These are phyloP conservation scores for Halichoerus grypus DNA, from an alignment of 2,113 vertebrate species.

Conservation along the genomic window DNA sequence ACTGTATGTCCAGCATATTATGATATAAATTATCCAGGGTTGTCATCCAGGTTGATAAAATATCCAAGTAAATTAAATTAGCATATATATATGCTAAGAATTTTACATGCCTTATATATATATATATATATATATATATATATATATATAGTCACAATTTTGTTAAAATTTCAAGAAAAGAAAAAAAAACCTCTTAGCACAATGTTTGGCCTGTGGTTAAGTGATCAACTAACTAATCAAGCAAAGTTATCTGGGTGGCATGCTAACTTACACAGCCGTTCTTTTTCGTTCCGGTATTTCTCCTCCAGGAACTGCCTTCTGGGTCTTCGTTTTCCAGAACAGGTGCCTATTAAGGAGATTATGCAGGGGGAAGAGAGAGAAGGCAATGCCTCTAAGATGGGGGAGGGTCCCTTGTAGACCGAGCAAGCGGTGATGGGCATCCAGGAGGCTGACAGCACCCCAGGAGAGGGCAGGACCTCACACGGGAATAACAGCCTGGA, in stretches of 20 bases:
- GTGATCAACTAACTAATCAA: background rate
- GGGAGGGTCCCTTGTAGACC: background rate
- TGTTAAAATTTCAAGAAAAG: background rate
- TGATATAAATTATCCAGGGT: background rate
- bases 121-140: too few species aligned
- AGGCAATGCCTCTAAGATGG: background rate
- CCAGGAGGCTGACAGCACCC: background rate
- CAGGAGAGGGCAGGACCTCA: background rate
- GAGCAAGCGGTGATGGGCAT: background rate
- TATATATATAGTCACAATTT: background rate
- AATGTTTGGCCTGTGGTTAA: background rate
- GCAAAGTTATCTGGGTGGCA: background rate
- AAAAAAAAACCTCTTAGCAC: background rate
- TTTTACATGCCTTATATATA: background rate
- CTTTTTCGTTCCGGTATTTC: background rate
- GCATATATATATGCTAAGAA: too few species aligned
- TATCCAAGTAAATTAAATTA: background rate
- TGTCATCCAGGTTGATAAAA: background rate
- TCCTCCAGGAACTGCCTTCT: background rate
- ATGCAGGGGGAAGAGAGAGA: background rate
- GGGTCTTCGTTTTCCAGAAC: background rate
- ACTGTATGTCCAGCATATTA: background rate
- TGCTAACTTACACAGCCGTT: background rate
- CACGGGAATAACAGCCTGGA: background rate
- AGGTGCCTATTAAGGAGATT: background rate